Conservation (phyloP, 2,888 invertebrate species). For the Mantis religiosa region DNA sequence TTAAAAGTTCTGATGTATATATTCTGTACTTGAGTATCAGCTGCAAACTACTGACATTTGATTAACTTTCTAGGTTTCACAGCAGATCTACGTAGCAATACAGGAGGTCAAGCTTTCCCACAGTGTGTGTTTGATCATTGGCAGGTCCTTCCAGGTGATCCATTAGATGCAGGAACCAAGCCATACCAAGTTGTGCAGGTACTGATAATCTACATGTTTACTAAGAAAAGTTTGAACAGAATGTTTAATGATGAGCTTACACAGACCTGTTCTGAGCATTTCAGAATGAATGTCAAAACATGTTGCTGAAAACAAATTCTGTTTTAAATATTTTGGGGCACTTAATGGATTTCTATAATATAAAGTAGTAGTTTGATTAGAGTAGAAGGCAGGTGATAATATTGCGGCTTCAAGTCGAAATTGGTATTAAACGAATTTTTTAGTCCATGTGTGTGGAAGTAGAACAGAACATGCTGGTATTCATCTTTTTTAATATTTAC, state of each 20-base stretch:
- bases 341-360: not conserved
- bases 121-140: constrained; percentile 99
- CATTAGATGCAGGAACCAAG: constrained; percentile 70
- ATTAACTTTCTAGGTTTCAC: constrained; percentile 67
- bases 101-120: constrained; percentile 99
- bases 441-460: too few species aligned
- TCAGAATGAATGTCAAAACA: constrained; percentile 37
- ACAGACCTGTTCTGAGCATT: constrained; percentile 44
- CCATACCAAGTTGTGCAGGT: constrained; percentile 78
- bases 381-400: too few species aligned
- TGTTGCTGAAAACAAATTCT: not conserved
- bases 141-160: constrained; percentile 96
- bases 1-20: too few species aligned
- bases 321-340: not conserved
- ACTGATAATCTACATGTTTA: constrained; percentile 21
- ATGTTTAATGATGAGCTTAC: constrained; percentile 40
- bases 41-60: not conserved
- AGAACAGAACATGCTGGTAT: too few species aligned
- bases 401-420: too few species aligned
- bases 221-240: not conserved
- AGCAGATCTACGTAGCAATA: constrained; percentile 91
- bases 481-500: too few species aligned
- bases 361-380: too few species aligned
- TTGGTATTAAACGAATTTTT: too few species aligned
- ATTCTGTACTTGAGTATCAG: too few species aligned